Percentiles rank a stretch among this genome's conserved stretches.
phyloP scores from a whole-genome alignment of 2,113 vertebrate species.

The Pluvianellus socialis region DNA sequence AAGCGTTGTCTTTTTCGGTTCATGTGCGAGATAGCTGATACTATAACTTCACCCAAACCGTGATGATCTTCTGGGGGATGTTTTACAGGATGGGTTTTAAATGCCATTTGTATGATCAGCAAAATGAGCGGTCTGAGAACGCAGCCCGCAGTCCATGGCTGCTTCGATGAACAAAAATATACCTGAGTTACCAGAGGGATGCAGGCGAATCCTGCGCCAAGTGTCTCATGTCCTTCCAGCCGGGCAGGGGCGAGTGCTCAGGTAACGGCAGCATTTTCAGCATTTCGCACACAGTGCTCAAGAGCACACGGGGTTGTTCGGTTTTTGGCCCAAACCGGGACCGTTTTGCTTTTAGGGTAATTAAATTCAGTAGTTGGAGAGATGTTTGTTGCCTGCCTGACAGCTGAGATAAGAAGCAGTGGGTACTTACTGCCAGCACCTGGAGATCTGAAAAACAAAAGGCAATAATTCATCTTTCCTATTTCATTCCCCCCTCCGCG shows the following conservation, averaged over 20 bases:
- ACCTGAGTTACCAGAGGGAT: background rate
- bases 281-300: background rate
- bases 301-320: fast-evolving
- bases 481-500: background rate
- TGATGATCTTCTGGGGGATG: background rate
- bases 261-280: background rate
- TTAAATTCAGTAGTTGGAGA: background rate
- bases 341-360: background rate
- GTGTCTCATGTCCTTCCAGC: background rate
- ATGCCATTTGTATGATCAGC: background rate
- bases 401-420: background rate
- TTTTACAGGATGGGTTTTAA: background rate
- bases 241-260: background rate
- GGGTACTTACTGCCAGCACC: background rate
- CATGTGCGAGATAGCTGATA: background rate
- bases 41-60: background rate
- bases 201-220: background rate
- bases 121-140: fast-evolving
- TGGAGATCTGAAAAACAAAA: background rate
- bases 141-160: fast-evolving
- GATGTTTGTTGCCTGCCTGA: background rate
- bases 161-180: background rate
- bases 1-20: background rate
- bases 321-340: background rate
- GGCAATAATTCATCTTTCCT: conserved; percentile 52